Base-by-base conservation (phyloP, 2,113 vertebrate genomes). In the Engystomops pustulosus region DNA sequence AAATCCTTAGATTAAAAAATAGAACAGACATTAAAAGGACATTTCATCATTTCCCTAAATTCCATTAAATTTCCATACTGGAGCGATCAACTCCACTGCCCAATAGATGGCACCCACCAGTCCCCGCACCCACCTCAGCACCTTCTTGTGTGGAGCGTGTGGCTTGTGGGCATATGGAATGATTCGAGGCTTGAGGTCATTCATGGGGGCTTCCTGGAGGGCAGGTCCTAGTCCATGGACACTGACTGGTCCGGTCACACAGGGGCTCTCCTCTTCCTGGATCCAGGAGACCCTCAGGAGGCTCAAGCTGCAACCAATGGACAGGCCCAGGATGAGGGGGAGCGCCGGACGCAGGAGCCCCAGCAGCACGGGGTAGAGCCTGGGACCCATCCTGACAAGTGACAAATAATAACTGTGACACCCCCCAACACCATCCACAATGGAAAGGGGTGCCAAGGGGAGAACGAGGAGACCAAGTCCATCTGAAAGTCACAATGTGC, bases 211-310 rank as follows among this genome's bases (percentile, higher is more conserved):
- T 15, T 0, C 72, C 4, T 23, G 60, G 15, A 68, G 68, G 0
- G 83, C 91, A 1, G 75, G 82, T 15, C 90, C 92, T 1, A 91
- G 87, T 53, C 91, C 89, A 18, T 88, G 87, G 0, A 91, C 89
- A 3, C 92, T 93, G 32, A 87, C 77, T 10, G 95, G n/a, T n/a
- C n/a, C n/a, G n/a, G n/a, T n/a, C n/a, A n/a, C 96, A 55, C 89
- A 89, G 0, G 96, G 95, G 0, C 95, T 93, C 0, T 89, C 86
- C 3, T 95, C 94, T 3, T 93, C 92, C 85, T 96, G 96, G 2
- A 93, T 95, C 98, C 97, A 99, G 84, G 97, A 97, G 41, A 97
- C 95, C 74, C 96, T 95, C 74, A 99, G 88, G 36, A 99, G 95
- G 86, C 97, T 97, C 76, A 99, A 93, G 87, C 96, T 98, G 80